Percentiles rank a stretch among this genome's conserved stretches.
These are phyloP conservation scores for Actinernus sp. DNA, from an alignment of 92 coral and sea anemone genomes.

Conservation along the genomic window DNA sequence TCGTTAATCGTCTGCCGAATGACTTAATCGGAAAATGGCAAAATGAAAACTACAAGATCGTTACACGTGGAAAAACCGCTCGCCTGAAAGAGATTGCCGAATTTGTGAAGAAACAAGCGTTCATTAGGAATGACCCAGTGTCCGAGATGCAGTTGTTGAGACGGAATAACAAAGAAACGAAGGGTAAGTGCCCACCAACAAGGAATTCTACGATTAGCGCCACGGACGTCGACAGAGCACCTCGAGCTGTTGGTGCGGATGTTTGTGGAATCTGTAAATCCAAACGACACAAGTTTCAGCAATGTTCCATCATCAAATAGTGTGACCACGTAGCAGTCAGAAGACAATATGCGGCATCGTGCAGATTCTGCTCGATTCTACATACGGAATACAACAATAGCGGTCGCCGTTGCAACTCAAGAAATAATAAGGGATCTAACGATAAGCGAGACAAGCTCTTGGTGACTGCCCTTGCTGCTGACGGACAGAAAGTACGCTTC, in stretches of 20 bases:
- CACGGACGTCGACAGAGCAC: constrained; percentile 1
- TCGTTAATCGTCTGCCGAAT: constrained; percentile 50
- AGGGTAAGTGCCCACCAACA: constrained; percentile 11
- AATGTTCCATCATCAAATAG: constrained; percentile 35
- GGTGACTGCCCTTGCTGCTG: too few species aligned
- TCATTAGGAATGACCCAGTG: constrained; percentile 63
- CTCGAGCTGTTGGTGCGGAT: background rate
- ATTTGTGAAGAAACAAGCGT: constrained; percentile 64
- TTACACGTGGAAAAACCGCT: constrained; percentile 27
- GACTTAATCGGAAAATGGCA: constrained; percentile 55
- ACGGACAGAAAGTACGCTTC: too few species aligned
- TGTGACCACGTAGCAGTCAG: constrained; percentile 41
- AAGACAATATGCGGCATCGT: constrained; percentile 43
- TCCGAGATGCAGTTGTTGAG: constrained; percentile 1
- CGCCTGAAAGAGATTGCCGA: constrained; percentile 42
- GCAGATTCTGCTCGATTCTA: too few species aligned
- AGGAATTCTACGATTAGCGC: constrained; percentile 32
- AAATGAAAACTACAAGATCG: constrained; percentile 46
- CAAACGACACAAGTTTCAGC: too few species aligned
- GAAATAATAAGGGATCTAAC: too few species aligned
- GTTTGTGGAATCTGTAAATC: constrained; percentile 10
- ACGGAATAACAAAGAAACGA: constrained; percentile 35
- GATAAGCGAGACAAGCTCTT: too few species aligned
- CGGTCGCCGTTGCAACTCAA: too few species aligned
- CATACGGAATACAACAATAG: too few species aligned